These are phyloP conservation scores for Struthidea cinerea DNA, from an alignment of 2,113 vertebrate species.

Conservation along the genomic window DNA sequence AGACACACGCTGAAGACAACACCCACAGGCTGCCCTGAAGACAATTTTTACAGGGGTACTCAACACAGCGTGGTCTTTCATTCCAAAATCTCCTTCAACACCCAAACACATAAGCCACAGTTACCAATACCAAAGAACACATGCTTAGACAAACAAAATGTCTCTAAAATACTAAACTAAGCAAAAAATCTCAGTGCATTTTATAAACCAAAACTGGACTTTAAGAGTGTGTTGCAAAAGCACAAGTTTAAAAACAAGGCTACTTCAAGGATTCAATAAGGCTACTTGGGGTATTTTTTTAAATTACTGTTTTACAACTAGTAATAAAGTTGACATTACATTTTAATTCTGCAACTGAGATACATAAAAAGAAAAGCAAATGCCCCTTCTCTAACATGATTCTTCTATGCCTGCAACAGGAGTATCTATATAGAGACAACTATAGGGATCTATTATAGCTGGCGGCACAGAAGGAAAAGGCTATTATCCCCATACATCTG, in stretches of 20 bases:
- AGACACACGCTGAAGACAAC: rapidly evolving
- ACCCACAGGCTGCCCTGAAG: neutral
- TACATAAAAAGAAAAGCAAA: neutral
- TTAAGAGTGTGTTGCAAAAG: neutral
- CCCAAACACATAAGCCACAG: neutral
- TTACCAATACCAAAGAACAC: rapidly evolving
- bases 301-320: neutral
- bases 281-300: neutral
- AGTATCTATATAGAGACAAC: neutral
- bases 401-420: neutral
- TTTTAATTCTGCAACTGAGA: neutral
- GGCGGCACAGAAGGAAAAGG: neutral
- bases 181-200: neutral
- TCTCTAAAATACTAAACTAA: neutral
- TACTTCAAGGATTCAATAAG: neutral
- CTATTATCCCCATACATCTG: neutral
- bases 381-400: neutral
- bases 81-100: neutral
- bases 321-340: neutral
- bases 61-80: neutral
- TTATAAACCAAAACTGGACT: neutral
- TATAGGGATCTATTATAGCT: neutral
- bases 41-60: neutral
- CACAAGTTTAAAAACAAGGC: neutral
- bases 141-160: neutral